These are phyloP conservation scores for Lepidurus apus DNA, from an alignment of 1,140 invertebrate genomes.

Conservation along the genomic window DNA sequence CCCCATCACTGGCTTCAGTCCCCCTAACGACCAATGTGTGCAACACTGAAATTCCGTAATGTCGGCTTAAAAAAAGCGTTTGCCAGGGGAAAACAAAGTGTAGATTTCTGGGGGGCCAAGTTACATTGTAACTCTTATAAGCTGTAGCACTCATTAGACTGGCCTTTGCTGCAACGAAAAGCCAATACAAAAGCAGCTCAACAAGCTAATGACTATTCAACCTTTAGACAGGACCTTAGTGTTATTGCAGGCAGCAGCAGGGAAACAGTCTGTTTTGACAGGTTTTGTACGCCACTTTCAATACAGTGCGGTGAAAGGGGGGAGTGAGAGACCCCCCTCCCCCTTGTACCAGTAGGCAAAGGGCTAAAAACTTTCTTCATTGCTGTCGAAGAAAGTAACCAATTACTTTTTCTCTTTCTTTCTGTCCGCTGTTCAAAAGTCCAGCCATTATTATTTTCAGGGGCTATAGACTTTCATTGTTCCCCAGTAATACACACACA, in stretches of 20 bases:
- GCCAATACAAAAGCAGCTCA: conserved; percentile 13
- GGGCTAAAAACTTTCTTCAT: not conserved
- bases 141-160: not conserved
- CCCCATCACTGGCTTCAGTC: too few species aligned
- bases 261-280: conserved; percentile 21
- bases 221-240: conserved; percentile 2
- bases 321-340: not conserved
- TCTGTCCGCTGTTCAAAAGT: not conserved
- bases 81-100: too few species aligned
- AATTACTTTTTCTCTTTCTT: not conserved
- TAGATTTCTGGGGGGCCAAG: not conserved
- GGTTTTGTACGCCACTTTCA: not conserved
- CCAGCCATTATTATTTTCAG: not conserved
- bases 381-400: not conserved
- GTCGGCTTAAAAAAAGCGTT: too few species aligned
- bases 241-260: not conserved
- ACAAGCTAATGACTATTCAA: not conserved
- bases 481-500: not conserved
- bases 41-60: too few species aligned
- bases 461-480: not conserved
- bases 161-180: not conserved
- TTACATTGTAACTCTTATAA: not conserved
- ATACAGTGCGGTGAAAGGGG: not conserved
- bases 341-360: not conserved
- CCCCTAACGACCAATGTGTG: too few species aligned